Evolutionary conservation across 2,888 invertebrate species (phyloP).

Genomic region (Norana najaformis): DNA sequence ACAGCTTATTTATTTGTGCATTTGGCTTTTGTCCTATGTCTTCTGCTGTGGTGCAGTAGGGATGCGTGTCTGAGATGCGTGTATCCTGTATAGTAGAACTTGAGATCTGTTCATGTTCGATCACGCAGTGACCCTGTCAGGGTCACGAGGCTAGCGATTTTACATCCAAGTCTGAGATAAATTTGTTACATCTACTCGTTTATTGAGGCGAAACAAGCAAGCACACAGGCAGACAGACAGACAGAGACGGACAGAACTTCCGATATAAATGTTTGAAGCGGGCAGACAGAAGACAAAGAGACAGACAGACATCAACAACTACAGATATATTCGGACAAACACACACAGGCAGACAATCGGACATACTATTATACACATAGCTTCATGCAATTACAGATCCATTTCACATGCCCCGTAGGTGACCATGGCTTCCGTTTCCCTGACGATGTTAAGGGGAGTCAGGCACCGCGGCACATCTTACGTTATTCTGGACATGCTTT

Average conservation of each 20-base stretch:
- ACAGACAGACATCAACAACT: neutral
- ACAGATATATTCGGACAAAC: too few species aligned
- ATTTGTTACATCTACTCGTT: too few species aligned
- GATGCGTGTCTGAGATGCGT: too few species aligned
- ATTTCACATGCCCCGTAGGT: neutral
- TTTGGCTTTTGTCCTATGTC: neutral
- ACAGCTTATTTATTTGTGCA: neutral
- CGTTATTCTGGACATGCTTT: neutral
- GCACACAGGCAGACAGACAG: neutral
- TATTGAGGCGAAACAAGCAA: too few species aligned
- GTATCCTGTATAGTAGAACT: too few species aligned
- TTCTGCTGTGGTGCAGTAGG: too few species aligned
- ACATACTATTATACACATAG: neutral
- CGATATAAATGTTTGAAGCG: too few species aligned
- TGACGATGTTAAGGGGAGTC: too few species aligned
- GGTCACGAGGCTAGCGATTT: too few species aligned
- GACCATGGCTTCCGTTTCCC: neutral
- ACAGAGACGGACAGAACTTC: neutral
- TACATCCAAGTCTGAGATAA: too few species aligned
- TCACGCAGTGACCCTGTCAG: too few species aligned
- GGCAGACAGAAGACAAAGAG: neutral
- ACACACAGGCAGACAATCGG: neutral
- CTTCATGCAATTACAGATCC: neutral
- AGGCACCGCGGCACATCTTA: neutral
- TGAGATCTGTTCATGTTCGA: too few species aligned